These are phyloP conservation scores for Sesia apiformis DNA, from an alignment of 2,888 invertebrate species.

Conservation along the genomic window DNA sequence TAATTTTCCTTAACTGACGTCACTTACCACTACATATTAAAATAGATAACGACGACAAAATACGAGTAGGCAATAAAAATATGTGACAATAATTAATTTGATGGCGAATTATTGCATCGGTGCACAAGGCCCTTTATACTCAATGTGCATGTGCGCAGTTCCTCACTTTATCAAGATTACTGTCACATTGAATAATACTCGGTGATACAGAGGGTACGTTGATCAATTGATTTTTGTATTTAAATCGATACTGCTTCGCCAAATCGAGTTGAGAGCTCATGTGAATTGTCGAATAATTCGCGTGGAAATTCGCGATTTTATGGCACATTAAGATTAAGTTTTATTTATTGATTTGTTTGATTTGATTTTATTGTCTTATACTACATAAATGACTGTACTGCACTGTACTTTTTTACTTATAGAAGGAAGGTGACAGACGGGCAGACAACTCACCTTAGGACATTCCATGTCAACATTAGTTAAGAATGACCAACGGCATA, in stretches of 20 bases:
- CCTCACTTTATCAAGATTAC: constrained; percentile 53
- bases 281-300: constrained; percentile 10
- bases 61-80: no score
- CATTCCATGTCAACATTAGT: no score
- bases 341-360: not conserved
- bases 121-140: not conserved
- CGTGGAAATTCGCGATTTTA: constrained; percentile 27
- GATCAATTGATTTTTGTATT: constrained; percentile 55
- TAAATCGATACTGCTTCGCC: constrained; percentile 20
- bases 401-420: not conserved
- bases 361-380: not conserved
- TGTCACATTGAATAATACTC: constrained; percentile 50
- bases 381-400: not conserved
- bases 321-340: constrained; percentile 3
- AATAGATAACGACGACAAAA: no score
- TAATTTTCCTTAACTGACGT: no score
- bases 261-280: constrained; percentile 24
- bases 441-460: no score
- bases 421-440: no score
- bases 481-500: no score
- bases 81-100: no score
- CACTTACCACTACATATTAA: no score
- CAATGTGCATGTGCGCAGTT: constrained; percentile 18
- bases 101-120: not conserved
- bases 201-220: constrained; percentile 45